phyloP scores from a whole-genome alignment of 2,797 vertebrate species.

The Limosa lapponica region DNA sequence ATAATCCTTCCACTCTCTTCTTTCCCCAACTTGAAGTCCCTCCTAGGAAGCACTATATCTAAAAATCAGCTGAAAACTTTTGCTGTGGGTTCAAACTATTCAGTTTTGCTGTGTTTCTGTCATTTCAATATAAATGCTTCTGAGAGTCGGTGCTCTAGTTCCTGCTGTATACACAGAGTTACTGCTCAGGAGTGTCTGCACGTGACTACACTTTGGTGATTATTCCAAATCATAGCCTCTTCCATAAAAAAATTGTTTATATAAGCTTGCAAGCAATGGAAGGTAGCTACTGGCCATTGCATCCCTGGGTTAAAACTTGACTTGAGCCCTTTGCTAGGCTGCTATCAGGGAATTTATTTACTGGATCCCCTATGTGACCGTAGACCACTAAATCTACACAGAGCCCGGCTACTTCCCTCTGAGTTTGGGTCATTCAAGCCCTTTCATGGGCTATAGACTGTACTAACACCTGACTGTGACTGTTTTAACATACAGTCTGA shows the following conservation, averaged over 20 bases:
- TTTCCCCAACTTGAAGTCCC: background rate
- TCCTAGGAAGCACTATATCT: background rate
- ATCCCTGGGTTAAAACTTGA: background rate
- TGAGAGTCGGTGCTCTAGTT: background rate
- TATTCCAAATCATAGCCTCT: background rate
- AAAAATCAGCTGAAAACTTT: background rate
- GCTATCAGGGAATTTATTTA: background rate
- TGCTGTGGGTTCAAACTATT: background rate
- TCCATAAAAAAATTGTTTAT: background rate
- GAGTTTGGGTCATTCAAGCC: background rate
- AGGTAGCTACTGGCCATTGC: accelerated
- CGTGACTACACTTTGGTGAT: no score
- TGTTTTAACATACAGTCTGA: background rate
- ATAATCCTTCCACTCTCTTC: background rate
- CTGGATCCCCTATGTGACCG: background rate
- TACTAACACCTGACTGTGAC: background rate
- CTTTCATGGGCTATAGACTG: background rate
- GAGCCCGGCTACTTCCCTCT: background rate
- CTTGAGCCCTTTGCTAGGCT: background rate
- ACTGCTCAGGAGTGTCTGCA: background rate
- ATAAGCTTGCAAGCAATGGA: background rate
- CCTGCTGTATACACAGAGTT: background rate
- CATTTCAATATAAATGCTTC: background rate
- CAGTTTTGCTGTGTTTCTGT: background rate
- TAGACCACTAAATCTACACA: no score